A percentile compares a stretch with the other conserved stretches of the same genome.
Evolutionary conservation across 1,140 invertebrate genomes (phyloP).

Genomic region (Drosophila pachea): DNA sequence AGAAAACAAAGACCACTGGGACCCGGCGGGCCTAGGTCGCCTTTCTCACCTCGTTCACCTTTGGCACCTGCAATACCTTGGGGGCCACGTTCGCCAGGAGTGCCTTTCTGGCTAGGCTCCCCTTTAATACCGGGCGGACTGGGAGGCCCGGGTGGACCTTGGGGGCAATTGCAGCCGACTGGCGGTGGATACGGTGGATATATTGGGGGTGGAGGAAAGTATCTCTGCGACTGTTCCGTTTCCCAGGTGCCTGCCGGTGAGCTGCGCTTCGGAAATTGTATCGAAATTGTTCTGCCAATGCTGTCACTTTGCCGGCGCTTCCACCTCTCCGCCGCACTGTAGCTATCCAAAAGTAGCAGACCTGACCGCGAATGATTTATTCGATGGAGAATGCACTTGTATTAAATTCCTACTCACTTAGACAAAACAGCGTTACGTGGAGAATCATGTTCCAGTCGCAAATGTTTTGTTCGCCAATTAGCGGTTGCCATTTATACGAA

Average conservation of each 20-base stretch:
- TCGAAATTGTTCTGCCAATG: conserved; percentile 1
- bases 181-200: not conserved
- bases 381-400: not conserved
- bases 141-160: not conserved
- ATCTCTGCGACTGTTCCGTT: no score
- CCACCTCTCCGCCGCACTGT: no score
- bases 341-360: not conserved
- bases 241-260: not conserved
- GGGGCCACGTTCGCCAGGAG: not conserved
- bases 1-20: not conserved
- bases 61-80: not conserved
- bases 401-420: not conserved
- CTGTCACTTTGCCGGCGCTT: not conserved
- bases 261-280: not conserved
- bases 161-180: not conserved
- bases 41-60: not conserved
- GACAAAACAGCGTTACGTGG: not conserved
- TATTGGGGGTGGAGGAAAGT: not conserved
- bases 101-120: not conserved
- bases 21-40: not conserved
- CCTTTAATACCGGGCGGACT: not conserved
- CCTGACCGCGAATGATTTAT: not conserved
- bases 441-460: not conserved
- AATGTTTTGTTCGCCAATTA: not conserved
- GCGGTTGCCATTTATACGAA: not conserved